These are phyloP conservation scores for Bufotes viridis DNA, from an alignment of 2,797 vertebrate genomes.

Conservation along the genomic window DNA sequence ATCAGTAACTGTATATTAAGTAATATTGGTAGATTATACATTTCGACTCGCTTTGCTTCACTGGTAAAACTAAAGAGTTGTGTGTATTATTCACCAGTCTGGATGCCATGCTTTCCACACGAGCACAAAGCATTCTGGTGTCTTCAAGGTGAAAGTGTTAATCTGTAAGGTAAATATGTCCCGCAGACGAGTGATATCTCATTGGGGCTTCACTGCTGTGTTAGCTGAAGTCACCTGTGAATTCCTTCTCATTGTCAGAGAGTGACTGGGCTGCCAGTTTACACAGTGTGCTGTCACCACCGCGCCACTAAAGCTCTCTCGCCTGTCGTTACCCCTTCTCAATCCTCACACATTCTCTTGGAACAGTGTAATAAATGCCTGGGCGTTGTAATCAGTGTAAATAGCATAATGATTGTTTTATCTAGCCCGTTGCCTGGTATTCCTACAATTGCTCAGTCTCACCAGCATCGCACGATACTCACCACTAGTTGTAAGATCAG, in stretches of 20 bases:
- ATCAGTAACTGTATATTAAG: background rate
- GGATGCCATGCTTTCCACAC: background rate
- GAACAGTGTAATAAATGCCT: background rate
- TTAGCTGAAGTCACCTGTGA: constrained; percentile 51
- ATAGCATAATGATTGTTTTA: constrained; percentile 4
- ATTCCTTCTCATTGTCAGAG: constrained; percentile 42
- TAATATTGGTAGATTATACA: background rate
- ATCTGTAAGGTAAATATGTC: constrained; percentile 53
- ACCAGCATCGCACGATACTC: background rate
- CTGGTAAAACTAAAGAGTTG: background rate
- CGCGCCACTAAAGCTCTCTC: constrained; percentile 14
- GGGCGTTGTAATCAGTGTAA: background rate
- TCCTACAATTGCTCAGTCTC: background rate
- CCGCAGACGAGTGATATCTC: constrained; percentile 29
- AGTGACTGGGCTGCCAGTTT: constrained; percentile 41
- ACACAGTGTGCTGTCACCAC: constrained; percentile 45
- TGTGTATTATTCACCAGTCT: background rate
- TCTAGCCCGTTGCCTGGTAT: background rate
- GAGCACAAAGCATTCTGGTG: constrained; percentile 22
- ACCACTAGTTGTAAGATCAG: background rate
- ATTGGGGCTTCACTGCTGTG: constrained; percentile 44
- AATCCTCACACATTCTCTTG: constrained; percentile 13
- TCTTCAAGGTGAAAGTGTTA: constrained; percentile 44
- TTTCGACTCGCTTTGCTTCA: too few relatives aligned
- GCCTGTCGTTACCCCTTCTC: constrained; percentile 27